Percentiles rank a stretch among this genome's conserved stretches.
phyloP scores from a whole-genome alignment of 2,797 vertebrate species.

The Lutjanus campechanus region DNA sequence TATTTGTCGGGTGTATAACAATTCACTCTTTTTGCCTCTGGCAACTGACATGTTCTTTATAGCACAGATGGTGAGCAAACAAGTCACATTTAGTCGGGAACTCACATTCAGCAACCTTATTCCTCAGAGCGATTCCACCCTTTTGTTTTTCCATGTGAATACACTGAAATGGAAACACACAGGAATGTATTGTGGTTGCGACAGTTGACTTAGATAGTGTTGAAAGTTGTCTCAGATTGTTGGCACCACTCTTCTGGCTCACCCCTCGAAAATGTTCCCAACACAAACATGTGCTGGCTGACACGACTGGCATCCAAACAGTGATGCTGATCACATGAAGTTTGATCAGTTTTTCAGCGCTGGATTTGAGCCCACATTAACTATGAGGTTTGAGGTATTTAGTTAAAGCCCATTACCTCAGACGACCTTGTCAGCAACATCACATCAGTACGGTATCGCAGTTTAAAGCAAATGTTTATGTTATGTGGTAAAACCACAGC shows the following conservation, averaged over 20 bases:
- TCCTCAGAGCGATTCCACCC: constrained; percentile 31
- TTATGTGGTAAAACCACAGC: constrained; percentile 52
- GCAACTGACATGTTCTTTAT: not conserved
- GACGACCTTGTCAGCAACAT: constrained; percentile 41
- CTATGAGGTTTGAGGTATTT: constrained; percentile 24
- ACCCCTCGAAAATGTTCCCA: constrained; percentile 51
- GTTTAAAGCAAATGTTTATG: constrained; percentile 54
- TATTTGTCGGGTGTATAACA: not conserved
- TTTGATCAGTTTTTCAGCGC: constrained; percentile 42
- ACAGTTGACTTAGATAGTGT: constrained; percentile 62
- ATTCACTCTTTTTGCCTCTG: not conserved
- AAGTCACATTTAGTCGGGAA: not conserved
- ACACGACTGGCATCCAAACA: constrained; percentile 50
- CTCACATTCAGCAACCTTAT: constrained; percentile 27
- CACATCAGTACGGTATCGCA: constrained; percentile 7
- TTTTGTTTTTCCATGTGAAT: constrained; percentile 47
- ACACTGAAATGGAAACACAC: constrained; percentile 64
- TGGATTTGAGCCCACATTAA: constrained; percentile 2
- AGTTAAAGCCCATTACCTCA: constrained; percentile 31
- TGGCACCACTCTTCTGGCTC: constrained; percentile 60
- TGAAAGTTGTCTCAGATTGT: constrained; percentile 69
- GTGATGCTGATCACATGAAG: constrained; percentile 34
- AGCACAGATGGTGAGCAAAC: constrained; percentile 12
- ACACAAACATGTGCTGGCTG: constrained; percentile 61
- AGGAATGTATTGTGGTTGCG: constrained; percentile 66